A percentile compares a stretch with the other conserved stretches of the same genome.
These are phyloP conservation scores for Aphrophora alni DNA, from an alignment of 2,888 invertebrate genomes.

Conservation along the genomic window DNA sequence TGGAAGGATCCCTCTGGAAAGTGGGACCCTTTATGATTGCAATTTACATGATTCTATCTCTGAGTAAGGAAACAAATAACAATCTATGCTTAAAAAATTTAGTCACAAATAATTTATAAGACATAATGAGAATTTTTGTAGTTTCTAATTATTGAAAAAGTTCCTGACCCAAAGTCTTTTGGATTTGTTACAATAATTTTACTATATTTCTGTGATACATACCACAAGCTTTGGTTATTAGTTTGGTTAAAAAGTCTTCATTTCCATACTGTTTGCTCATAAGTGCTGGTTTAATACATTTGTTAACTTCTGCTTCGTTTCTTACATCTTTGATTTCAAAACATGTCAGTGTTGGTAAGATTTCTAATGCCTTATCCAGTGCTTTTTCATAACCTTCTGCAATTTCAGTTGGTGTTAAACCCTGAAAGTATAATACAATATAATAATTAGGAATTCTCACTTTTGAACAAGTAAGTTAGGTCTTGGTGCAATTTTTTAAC, in stretches of 20 bases:
- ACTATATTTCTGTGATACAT: constrained; percentile 48
- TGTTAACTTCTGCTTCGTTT: constrained; percentile 68
- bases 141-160: too few relatives aligned
- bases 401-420: constrained; percentile 96
- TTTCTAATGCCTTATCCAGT: constrained; percentile 85
- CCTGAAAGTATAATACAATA: constrained; percentile 60
- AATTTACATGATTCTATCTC: too few relatives aligned
- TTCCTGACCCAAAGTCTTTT: too few relatives aligned
- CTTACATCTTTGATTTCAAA: constrained; percentile 74
- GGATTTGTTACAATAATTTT: too few relatives aligned
- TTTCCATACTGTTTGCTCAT: constrained; percentile 99
- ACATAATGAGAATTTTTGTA: too few relatives aligned
- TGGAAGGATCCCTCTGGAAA: too few relatives aligned
- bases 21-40: too few relatives aligned
- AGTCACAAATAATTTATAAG: background rate
- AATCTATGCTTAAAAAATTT: background rate
- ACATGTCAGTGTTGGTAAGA: constrained; percentile 82
- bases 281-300: constrained; percentile 79
- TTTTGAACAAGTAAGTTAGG: too few relatives aligned
- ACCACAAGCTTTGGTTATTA: constrained; percentile 86
- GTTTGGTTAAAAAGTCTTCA: constrained; percentile 88
- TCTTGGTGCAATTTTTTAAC: too few relatives aligned
- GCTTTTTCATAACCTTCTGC: constrained; percentile 95
- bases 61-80: too few relatives aligned
- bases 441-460: too few relatives aligned